These are phyloP conservation scores for Stomatorhinus walkeri DNA, from an alignment of 2,797 vertebrate genomes.

Conservation along the genomic window DNA sequence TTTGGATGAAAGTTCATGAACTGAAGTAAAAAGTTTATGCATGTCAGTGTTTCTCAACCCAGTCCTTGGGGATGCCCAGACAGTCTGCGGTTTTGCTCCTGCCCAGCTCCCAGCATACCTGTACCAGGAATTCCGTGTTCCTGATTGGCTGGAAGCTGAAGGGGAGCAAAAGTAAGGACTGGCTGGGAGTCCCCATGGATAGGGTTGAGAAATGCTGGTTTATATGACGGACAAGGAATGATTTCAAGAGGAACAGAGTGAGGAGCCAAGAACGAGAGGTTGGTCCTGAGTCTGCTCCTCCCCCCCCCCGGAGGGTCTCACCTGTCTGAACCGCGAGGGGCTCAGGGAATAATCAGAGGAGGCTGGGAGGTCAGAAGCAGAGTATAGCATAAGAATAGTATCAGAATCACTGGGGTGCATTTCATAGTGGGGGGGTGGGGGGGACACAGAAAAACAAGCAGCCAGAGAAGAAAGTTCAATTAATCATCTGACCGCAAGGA, in stretches of 20 bases:
- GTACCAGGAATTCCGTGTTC: background rate
- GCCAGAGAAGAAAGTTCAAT: conserved; percentile 37
- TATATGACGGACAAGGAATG: background rate
- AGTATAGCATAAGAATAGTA: conserved; percentile 51
- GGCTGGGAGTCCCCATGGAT: background rate
- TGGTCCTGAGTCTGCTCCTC: conserved; percentile 31
- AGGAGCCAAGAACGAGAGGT: conserved; percentile 27
- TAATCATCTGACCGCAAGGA: background rate
- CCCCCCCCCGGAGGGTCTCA: conserved; percentile 43
- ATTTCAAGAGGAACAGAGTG: conserved; percentile 34
- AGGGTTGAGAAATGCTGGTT: background rate
- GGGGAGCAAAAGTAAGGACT: background rate
- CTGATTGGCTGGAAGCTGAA: background rate
- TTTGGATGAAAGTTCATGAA: background rate
- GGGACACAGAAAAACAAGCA: conserved; percentile 33
- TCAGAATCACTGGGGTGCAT: conserved; percentile 51
- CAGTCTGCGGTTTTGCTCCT: background rate
- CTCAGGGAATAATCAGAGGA: conserved; percentile 69
- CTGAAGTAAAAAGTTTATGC: background rate
- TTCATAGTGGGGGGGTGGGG: conserved; percentile 48
- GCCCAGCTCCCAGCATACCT: background rate
- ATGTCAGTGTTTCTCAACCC: background rate
- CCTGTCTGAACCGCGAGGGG: conserved; percentile 66
- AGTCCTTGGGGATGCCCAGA: background rate
- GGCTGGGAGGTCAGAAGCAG: conserved; percentile 63